A percentile compares a stretch with the other conserved stretches of the same genome.
phyloP scores from a whole-genome alignment of 1,140 invertebrate species.

The Listronotus oregonensis region DNA sequence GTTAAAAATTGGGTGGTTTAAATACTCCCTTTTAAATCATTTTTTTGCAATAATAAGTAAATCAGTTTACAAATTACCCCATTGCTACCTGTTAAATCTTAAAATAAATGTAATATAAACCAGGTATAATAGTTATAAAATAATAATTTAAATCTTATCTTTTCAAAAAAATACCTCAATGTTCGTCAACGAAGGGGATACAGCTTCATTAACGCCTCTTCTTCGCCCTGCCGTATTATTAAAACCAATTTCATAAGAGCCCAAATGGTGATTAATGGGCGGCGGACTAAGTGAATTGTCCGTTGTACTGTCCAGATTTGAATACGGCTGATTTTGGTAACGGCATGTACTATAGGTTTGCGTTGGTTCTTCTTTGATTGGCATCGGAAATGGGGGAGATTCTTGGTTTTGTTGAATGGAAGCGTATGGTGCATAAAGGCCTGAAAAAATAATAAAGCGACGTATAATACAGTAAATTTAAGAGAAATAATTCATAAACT shows the following conservation, averaged over 20 bases:
- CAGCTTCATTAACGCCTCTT: slow-evolving; percentile 33
- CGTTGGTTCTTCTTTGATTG: slow-evolving; percentile 34
- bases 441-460: neutral
- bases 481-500: too few relatives aligned
- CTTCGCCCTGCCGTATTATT: slow-evolving; percentile 5
- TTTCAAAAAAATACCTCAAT: neutral
- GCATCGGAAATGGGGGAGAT: slow-evolving; percentile 4
- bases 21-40: too few relatives aligned
- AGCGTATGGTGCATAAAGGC: slow-evolving; percentile 15
- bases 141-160: neutral
- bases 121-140: too few relatives aligned
- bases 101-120: too few relatives aligned
- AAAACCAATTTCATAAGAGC: slow-evolving; percentile 14
- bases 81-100: too few relatives aligned
- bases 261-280: slow-evolving; percentile 34
- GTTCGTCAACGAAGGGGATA: slow-evolving; percentile 8
- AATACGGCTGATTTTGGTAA: slow-evolving; percentile 38
- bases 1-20: too few relatives aligned
- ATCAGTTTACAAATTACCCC: too few relatives aligned
- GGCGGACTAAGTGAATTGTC: slow-evolving; percentile 36
- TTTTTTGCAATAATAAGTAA: too few relatives aligned
- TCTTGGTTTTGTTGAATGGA: slow-evolving; percentile 17
- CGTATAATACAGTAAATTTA: too few relatives aligned
- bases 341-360: slow-evolving; percentile 28
- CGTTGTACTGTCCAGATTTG: slow-evolving; percentile 21